phyloP scores from a whole-genome alignment of 2,888 invertebrate species.

The Agrochola macilenta region DNA sequence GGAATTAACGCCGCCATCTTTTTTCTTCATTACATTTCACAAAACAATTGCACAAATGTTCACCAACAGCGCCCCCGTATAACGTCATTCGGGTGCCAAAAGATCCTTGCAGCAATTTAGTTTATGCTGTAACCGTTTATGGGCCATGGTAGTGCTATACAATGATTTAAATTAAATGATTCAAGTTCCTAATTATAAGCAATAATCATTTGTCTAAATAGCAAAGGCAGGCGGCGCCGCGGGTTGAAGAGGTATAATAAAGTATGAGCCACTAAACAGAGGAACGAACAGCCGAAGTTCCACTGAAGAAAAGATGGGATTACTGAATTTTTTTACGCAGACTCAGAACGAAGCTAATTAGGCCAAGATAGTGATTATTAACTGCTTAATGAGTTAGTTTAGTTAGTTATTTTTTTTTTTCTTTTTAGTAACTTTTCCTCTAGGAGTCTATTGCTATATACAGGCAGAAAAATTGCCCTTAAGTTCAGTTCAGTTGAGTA shows the following conservation, averaged over 20 bases:
- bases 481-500: no score
- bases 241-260: constrained; percentile 51
- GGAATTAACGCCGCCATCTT: background rate
- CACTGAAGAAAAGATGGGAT: background rate
- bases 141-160: constrained; percentile 4
- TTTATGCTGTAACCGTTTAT: constrained; percentile 5
- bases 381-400: background rate
- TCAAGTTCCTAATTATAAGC: constrained; percentile 51
- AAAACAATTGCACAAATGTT: background rate
- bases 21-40: background rate
- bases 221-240: constrained; percentile 49
- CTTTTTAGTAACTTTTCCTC: background rate
- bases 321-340: background rate
- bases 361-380: background rate
- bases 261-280: constrained; percentile 19
- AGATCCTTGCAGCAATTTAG: background rate
- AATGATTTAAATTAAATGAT: constrained; percentile 51
- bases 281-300: constrained; percentile 6
- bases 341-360: background rate
- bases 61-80: no score
- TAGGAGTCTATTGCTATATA: background rate
- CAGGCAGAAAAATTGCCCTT: background rate
- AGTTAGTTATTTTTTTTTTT: background rate
- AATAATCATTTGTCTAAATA: constrained; percentile 62
- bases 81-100: background rate